Evolutionary conservation across 1,140 invertebrate genomes (phyloP), one percentile per base, ranked within the genome.

Genomic region (Lucilia sericata): DNA sequence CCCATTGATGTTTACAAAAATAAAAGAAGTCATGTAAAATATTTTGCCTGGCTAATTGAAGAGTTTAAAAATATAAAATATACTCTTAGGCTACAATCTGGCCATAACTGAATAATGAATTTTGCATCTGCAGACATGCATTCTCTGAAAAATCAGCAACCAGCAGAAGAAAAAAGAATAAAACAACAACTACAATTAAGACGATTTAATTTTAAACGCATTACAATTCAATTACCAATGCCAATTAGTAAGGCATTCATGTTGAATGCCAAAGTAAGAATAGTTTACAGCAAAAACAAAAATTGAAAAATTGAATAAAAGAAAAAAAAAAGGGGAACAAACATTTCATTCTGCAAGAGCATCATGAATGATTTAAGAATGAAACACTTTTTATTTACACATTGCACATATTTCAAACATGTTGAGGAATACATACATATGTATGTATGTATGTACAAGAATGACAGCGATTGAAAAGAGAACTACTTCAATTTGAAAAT

Each of bases 221-320:
- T 80, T 80, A 51, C 76, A 84, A 84, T 88, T 91, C 89, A 89
- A 89, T 89, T 88, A 87, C 87, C 88, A 89, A 89, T 89, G 88
- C 88, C 88, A 89, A 89, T 89, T 89, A 89, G 88, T 82, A 84
- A 19, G 42, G 76, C 76, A 82, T 74, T 82, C 82, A 60, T 70
- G 51, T 82, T 74, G 82, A 82, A 82, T 82, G 65, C 51, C 65
- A 82, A 82, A 34, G 47, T n/a, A 78, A 78, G 30, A 78, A 78
- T 78, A 78, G 34, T 76, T 36, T 76, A 30, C 30, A 42, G 9
- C 42, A 42, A 42, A 9, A 70, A 10, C 21, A 5, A 21, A 70
- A 70, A 7, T n/a, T n/a, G n/a, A n/a, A n/a, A n/a, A n/a, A n/a
- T n/a, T n/a, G n/a, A n/a, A n/a, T n/a, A n/a, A n/a, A 42, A 42